Evolutionary conservation across 2,797 vertebrate genomes (phyloP), one percentile per base, ranked within the genome.

Genomic region (Brachyrhaphis roseni): DNA sequence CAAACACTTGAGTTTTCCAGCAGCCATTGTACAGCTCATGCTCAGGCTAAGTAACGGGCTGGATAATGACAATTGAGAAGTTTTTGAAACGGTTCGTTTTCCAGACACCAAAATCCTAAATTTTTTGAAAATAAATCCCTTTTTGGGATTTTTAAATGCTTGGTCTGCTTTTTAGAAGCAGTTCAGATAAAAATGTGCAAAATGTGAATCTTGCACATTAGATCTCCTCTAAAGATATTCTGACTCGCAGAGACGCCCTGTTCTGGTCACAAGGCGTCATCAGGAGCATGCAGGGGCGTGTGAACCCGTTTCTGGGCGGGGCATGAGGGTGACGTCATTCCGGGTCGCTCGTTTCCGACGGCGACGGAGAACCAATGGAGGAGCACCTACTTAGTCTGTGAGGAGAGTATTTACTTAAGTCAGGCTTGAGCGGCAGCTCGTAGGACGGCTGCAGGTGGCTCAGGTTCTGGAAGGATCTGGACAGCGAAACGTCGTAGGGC

Each of bases 381-480:
- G 87, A 93, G 86, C 92, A 96, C 97, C 95, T 96, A 97, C 97
- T 97, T 92, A 97, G 95, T 90, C 93, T 96, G 92, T 96, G 97
- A 84, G 96, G 95, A 90, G 96, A 97, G 92, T 97, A 98, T 96
- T 97, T 98, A 95, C 97, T 97, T 83, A 97, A 91, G 90, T 99
- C 98, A 66, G 96, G 91, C 94, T 98, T 97, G 83, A 98, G 89
- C 1, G 97, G 96, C 77, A 98, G 95, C 91, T 99, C 98, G 0
- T 98, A 99, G 83, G 98, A 97, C 1, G 98, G 97, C 8, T 97
- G 97, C 77, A 98, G 96, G 89, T 98, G 98, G 77, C 97, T 97
- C 91, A 99, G 97, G 94, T 98, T 99, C 97, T 99, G 98, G 96
- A 98, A 99, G 86, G 98, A 99, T 79, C 97, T 96, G 86, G 98